These are phyloP conservation scores for Petrolisthes cinctipes DNA, from an alignment of 2,888 invertebrate genomes.

Conservation along the genomic window DNA sequence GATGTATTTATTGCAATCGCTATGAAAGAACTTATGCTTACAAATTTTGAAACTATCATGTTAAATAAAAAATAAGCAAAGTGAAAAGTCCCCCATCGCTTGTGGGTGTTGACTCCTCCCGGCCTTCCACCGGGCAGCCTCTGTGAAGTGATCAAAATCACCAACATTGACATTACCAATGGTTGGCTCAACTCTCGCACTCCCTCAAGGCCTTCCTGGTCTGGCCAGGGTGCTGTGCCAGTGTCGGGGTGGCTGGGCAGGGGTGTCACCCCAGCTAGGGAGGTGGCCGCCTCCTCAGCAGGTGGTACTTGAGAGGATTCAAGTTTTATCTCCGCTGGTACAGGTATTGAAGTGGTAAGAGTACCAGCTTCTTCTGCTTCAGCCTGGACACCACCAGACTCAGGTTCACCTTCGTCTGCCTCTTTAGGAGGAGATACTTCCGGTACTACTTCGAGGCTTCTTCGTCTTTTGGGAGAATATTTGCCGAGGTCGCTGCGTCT, in stretches of 20 bases:
- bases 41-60: too few species aligned
- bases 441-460: background rate
- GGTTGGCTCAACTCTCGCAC: slow-evolving; percentile 21
- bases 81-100: too few species aligned
- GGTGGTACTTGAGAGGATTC: too few species aligned
- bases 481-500: background rate
- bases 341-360: background rate
- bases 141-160: slow-evolving; percentile 19
- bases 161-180: slow-evolving; percentile 44
- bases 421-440: slow-evolving; percentile 8
- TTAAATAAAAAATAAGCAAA: too few species aligned
- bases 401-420: too few species aligned
- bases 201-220: slow-evolving; percentile 15
- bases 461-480: background rate
- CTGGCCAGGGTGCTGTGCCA: slow-evolving; percentile 9
- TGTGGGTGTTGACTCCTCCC: background rate
- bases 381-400: too few species aligned
- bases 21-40: too few species aligned
- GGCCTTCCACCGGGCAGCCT: slow-evolving; percentile 28
- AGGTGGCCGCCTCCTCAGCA: background rate
- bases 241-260: background rate
- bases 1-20: too few species aligned
- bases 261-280: background rate
- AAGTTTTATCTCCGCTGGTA: background rate
- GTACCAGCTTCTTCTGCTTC: too few species aligned